phyloP scores from a whole-genome alignment of 2,113 vertebrate genomes.

The Ariopsis seemanni region DNA sequence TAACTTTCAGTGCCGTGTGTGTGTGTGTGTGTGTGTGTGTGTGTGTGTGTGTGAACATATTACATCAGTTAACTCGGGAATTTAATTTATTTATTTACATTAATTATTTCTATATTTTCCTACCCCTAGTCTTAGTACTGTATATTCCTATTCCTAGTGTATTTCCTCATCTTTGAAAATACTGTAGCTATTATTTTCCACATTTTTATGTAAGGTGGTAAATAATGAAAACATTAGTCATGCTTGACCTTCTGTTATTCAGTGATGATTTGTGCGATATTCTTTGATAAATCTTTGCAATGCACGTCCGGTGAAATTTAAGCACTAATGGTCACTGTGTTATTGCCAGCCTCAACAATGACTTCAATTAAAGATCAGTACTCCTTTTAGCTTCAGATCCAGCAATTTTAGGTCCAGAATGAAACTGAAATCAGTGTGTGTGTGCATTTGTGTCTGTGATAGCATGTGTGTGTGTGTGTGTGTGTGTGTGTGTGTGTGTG shows the following conservation, averaged over 20 bases:
- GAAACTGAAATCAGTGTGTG: background rate
- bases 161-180: background rate
- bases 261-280: background rate
- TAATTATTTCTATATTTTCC: background rate
- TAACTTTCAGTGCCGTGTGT: background rate
- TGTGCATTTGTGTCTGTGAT: background rate
- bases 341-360: background rate
- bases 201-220: background rate
- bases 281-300: background rate
- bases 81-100: background rate
- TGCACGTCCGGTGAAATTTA: slow-evolving; percentile 6
- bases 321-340: slow-evolving; percentile 8
- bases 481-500: no score
- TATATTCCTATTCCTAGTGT: background rate
- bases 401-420: slow-evolving; percentile 3
- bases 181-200: background rate
- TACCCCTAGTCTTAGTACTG: background rate
- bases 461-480: no score
- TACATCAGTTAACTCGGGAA: background rate
- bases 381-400: background rate
- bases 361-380: slow-evolving; percentile 36
- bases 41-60: background rate
- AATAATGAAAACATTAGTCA: background rate
- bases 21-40: background rate
- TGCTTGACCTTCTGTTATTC: background rate